A percentile compares a stretch with the other conserved stretches of the same genome.
Evolutionary conservation across 2,888 invertebrate species (phyloP).

Genomic region (Cataglyphis albicans): DNA sequence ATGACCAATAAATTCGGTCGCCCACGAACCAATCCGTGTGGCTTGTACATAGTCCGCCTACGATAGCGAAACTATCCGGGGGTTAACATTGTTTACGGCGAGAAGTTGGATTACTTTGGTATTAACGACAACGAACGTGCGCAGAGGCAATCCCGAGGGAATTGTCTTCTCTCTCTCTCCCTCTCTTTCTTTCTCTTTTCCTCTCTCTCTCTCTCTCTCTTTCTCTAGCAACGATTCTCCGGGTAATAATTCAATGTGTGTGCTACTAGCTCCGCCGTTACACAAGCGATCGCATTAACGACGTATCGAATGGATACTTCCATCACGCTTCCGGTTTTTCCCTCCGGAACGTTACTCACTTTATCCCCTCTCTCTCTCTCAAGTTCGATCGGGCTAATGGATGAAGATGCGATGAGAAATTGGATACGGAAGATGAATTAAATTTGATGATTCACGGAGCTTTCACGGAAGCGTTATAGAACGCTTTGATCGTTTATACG

Average conservation of each 20-base stretch:
- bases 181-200: constrained; percentile 33
- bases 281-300: constrained; percentile 13
- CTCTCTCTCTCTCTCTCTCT: neutral
- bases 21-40: neutral
- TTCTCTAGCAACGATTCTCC: constrained; percentile 60
- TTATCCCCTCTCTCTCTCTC: neutral
- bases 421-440: neutral
- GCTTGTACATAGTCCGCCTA: neutral
- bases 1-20: constrained; percentile 63
- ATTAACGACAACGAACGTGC: constrained; percentile 72
- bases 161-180: constrained; percentile 49
- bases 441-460: constrained; percentile 4
- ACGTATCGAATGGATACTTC: constrained; percentile 4
- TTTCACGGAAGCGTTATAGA: neutral
- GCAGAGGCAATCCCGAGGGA: constrained; percentile 37
- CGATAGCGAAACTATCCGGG: constrained; percentile 30
- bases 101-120: constrained; percentile 75
- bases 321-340: constrained; percentile 25
- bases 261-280: neutral
- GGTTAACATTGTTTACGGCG: constrained; percentile 74
- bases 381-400: constrained; percentile 36
- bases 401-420: constrained; percentile 12
- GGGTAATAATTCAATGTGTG: constrained; percentile 63
- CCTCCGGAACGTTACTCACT: constrained; percentile 24
- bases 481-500: neutral